Conservation (phyloP, 2,888 invertebrate genomes). For the Amphipoea lucens region DNA sequence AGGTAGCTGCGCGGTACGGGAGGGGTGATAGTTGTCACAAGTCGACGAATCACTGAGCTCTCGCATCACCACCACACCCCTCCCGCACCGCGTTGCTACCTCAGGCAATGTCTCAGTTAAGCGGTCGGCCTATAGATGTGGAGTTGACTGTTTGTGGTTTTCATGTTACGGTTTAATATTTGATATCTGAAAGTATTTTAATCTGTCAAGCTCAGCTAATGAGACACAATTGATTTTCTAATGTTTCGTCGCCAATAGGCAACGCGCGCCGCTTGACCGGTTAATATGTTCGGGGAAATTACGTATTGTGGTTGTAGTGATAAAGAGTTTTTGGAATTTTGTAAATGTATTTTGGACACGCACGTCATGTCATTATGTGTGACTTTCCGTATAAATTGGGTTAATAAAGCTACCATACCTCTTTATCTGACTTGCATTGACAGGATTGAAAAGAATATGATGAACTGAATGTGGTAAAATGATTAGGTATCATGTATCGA, state of each 20-base stretch:
- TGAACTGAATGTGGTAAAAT: not conserved
- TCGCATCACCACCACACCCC: no score
- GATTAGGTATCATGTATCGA: not conserved
- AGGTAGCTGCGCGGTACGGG: no score
- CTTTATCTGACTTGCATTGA: not conserved
- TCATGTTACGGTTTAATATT: constrained; percentile 14
- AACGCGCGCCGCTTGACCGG: no score
- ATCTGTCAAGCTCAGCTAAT: no score
- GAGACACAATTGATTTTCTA: no score
- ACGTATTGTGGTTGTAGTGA: not conserved
- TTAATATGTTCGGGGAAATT: not conserved
- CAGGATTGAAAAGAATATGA: not conserved
- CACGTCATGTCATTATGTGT: not conserved
- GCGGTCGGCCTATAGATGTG: not conserved
- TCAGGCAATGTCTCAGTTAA: no score
- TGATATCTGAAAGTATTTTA: not conserved
- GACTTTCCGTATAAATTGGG: not conserved
- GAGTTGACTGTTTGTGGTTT: not conserved
- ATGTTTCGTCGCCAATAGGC: no score
- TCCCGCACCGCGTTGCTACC: no score
- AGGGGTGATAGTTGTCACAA: no score
- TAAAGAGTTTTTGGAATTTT: not conserved
- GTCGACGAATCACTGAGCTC: no score
- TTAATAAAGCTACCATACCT: not conserved
- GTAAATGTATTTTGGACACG: not conserved